Evolutionary conservation across 1,140 invertebrate genomes (phyloP).

Genomic region (Drosophila pectinifera): DNA sequence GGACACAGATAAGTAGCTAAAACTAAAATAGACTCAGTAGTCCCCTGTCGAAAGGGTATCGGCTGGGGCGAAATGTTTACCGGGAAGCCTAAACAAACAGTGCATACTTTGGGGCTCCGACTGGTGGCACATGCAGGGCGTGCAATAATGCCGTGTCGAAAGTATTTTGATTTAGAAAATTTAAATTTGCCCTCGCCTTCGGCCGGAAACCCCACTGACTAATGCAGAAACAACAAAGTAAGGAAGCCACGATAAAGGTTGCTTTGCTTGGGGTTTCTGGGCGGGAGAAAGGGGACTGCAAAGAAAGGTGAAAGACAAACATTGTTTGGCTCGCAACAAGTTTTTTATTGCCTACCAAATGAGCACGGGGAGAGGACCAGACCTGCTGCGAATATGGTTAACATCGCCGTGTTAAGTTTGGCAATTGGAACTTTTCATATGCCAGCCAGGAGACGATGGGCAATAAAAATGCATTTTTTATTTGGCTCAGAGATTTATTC

Average conservation of each 20-base stretch:
- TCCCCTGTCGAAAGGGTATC: constrained; percentile 14
- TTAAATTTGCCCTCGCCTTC: constrained; percentile 57
- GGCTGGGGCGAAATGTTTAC: constrained; percentile 43
- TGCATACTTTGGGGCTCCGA: constrained; percentile 62
- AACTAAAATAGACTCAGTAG: background rate
- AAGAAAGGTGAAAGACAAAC: constrained; percentile 58
- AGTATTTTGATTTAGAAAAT: constrained; percentile 79
- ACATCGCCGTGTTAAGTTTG: constrained; percentile 40
- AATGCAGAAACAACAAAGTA: constrained; percentile 60
- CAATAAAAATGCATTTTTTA: constrained; percentile 77
- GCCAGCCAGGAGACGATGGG: constrained; percentile 25
- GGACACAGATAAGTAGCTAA: background rate
- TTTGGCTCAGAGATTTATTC: constrained; percentile 62
- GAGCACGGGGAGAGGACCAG: constrained; percentile 35
- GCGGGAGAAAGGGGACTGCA: background rate
- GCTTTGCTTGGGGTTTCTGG: background rate
- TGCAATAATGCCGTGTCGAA: constrained; percentile 58
- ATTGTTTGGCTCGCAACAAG: constrained; percentile 69
- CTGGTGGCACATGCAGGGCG: constrained; percentile 56
- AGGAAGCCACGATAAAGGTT: constrained; percentile 50
- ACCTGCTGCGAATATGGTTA: constrained; percentile 25
- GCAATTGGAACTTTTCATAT: constrained; percentile 49
- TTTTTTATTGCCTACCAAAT: constrained; percentile 81
- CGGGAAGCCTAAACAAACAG: constrained; percentile 68
- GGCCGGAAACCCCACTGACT: constrained; percentile 37